Percentiles rank a stretch among this genome's conserved stretches.
These are phyloP conservation scores for Leptosomus discolor DNA, from an alignment of 2,113 vertebrate species.

Conservation along the genomic window DNA sequence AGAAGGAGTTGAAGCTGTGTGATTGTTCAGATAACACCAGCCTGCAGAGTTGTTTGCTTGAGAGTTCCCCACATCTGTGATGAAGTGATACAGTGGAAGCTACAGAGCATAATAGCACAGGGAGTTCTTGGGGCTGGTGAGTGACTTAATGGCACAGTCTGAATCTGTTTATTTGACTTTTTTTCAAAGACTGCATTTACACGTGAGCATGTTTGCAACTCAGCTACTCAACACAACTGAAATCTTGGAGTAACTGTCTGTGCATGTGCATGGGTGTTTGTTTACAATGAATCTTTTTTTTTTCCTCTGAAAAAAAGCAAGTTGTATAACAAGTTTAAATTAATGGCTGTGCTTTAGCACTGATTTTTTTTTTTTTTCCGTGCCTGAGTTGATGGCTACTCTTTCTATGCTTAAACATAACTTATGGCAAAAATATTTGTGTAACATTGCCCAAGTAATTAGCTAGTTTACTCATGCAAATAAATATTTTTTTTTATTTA, in stretches of 20 bases:
- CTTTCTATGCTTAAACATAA: not conserved
- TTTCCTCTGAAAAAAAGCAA: not conserved
- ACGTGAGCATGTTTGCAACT: accelerated
- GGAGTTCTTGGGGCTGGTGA: not conserved
- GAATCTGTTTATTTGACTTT: not conserved
- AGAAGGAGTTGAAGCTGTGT: not conserved
- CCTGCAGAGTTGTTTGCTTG: not conserved
- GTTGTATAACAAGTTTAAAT: not conserved
- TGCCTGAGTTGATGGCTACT: not conserved
- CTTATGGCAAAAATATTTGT: not conserved
- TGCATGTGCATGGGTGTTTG: not conserved
- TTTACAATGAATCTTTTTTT: not conserved
- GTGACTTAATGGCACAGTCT: not conserved
- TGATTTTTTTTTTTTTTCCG: not conserved
- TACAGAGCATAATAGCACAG: not conserved
- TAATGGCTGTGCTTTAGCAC: not conserved
- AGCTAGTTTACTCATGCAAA: conserved; percentile 9
- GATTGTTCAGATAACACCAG: not conserved
- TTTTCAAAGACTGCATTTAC: not conserved
- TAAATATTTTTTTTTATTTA: not conserved
- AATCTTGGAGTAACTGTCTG: not conserved
- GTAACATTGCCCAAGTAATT: conserved; percentile 16
- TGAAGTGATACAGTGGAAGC: not conserved
- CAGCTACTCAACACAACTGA: too few relatives aligned
- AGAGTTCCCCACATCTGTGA: not conserved